phyloP scores from a whole-genome alignment of 1,140 invertebrate genomes.

The Planococcus citri region DNA sequence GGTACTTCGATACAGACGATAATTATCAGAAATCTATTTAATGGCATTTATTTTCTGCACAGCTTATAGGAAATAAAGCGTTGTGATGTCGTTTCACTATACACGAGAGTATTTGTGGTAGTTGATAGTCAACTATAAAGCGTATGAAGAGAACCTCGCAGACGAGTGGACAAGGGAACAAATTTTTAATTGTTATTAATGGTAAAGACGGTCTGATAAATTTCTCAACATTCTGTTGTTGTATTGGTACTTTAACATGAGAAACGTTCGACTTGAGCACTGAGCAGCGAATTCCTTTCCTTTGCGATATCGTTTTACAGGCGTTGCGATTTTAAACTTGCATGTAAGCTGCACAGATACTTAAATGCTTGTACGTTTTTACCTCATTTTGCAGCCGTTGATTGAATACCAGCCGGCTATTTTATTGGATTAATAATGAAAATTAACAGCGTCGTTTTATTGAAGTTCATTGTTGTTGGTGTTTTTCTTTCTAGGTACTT shows the following conservation, averaged over 20 bases:
- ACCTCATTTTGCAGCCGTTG: background rate
- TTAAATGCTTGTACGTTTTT: no score
- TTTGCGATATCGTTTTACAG: background rate
- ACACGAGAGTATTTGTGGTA: no score
- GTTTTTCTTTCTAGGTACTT: no score
- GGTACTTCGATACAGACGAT: no score
- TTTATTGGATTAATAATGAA: slow-evolving; percentile 8
- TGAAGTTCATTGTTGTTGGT: background rate
- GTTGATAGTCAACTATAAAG: background rate
- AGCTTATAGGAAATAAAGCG: no score
- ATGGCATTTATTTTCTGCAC: no score
- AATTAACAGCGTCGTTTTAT: background rate
- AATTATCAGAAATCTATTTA: no score
- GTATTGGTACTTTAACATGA: background rate
- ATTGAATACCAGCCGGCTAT: background rate
- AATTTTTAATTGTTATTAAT: slow-evolving; percentile 9
- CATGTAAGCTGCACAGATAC: background rate
- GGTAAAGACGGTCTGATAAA: background rate
- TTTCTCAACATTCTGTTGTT: background rate
- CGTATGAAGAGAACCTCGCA: background rate
- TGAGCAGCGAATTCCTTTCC: background rate
- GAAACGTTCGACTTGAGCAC: no score
- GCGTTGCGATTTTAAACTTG: background rate
- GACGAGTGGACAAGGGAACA: background rate
- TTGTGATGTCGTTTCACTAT: no score